Base-by-base conservation (phyloP, 1,140 invertebrate genomes). In the Cydia strobilella region DNA sequence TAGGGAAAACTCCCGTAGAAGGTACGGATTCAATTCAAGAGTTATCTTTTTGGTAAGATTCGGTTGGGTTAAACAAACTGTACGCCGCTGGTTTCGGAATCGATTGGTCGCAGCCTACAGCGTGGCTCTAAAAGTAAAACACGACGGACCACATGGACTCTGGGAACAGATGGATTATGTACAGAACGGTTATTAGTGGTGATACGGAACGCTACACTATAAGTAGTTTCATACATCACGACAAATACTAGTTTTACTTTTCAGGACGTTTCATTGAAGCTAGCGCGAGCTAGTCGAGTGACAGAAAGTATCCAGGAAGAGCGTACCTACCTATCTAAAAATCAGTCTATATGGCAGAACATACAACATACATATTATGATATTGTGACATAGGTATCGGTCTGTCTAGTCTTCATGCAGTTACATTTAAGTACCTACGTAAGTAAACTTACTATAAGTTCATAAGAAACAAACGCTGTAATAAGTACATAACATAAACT, bases 41-140 rank as follows among this genome's bases (percentile, higher is more conserved):
- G 78, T 92, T 79, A 77, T 92, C 90, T 87, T 92, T 92, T 92
- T 92, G 84, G 84, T 25, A 75, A 79, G 86, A 79, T 85, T 84
- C 82, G 84, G 83, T 86, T 82, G 80, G 78, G 72, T 82, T 92
- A 92, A 92, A 92, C 90, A 90, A 92, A 92, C 88, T 89, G 81
- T 80, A 78, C 80, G 82, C 80, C 81, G 81, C 80, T 81, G 79
- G 86, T 80, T 80, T 76, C 75, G 78, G 80, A 90, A 91, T 91
- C 89, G 83, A 91, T 92, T 91, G 81, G 90, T 86, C 78, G 83
- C 87, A 85, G 75, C 72, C 74, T 20, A 74, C 69, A 42, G 74
- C 76, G 54, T 73, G 71, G 54, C 31, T 81, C 76, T 79, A 86
- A 86, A 84, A 82, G 80, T 79, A 84, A 83, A 85, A 84, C 80